Evolutionary conservation across 2,113 vertebrate species (phyloP), one percentile per base, ranked within the genome.

Genomic region (Platichthys flesus): DNA sequence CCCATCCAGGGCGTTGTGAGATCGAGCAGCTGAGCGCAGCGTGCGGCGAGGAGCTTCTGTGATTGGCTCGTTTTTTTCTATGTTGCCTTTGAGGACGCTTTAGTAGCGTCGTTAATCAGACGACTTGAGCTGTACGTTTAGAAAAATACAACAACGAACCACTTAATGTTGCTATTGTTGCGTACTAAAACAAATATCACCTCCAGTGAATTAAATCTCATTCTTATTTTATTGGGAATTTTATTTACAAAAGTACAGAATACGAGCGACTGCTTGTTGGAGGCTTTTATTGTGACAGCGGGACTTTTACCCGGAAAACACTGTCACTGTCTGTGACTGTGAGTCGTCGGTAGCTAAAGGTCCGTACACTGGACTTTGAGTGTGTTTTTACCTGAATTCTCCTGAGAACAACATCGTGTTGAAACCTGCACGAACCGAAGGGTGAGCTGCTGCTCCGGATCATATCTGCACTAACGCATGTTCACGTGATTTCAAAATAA

Each of bases 251-350:
- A 52, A 5, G 9, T 15, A 37, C 0, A 1, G 13, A 35, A 0
- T n/a, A 1, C 6, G 8, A 26, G 3, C 2, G 5, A 49, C 1
- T 16, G 5, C 0, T 35, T 20, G 2, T 1, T 56, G 2, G 4
- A 54, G 6, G 42, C 74, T 85, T 90, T 91, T 92, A 91, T 90
- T 92, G 81, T 91, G 91, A 89, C 60, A 85, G 58, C 13, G 5
- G 12, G 0, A 51, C n/a, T 9, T 20, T 26, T 26, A 67, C 52
- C 86, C 74, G 79, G 83, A 89, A 90, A 72, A 56, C 0, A 42
- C 15, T 21, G 47, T 56, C 0, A 37, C 15, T 24, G 47, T 63
- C 9, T 37, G 31, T 4, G 8, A 47, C 9, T 37, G 31, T 4
- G 8, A 47, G 0, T 18, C 28, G 23, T 24, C 12, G 16, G 35